phyloP scores from a whole-genome alignment of 2,113 vertebrate species.

The Upupa epops region DNA sequence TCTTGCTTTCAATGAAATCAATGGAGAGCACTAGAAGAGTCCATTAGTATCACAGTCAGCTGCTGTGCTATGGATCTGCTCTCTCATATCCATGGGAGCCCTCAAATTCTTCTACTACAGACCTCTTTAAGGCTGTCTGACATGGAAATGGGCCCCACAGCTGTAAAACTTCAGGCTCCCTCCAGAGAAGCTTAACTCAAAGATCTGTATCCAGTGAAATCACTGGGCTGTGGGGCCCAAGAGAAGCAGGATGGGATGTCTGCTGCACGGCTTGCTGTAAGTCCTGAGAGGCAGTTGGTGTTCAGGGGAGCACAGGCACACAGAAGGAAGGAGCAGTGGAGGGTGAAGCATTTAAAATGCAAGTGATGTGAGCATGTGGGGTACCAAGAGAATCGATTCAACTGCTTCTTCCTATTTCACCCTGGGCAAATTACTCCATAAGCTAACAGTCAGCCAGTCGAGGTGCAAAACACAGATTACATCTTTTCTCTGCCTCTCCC shows the following conservation, averaged over 20 bases:
- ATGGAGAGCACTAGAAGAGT: conserved; percentile 5
- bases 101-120: neutral
- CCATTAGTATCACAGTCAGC: conserved; percentile 13
- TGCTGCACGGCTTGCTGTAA: rapidly evolving
- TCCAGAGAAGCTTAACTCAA: neutral
- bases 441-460: rapidly evolving
- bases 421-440: neutral
- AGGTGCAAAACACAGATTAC: neutral
- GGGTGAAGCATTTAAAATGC: neutral
- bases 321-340: neutral
- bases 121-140: neutral
- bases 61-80: conserved; percentile 5
- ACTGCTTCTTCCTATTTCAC: neutral
- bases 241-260: rapidly evolving
- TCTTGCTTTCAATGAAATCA: conserved; percentile 28
- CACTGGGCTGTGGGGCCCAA: rapidly evolving
- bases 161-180: neutral
- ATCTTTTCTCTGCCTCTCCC: neutral
- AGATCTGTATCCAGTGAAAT: neutral
- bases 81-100: neutral
- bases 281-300: neutral
- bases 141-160: neutral
- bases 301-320: neutral
- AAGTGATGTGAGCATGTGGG: neutral
- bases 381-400: neutral